Percentiles rank a stretch among this genome's conserved stretches.
These are phyloP conservation scores for Diglossa cyanea DNA, from an alignment of 2,797 vertebrate species.

Conservation along the genomic window DNA sequence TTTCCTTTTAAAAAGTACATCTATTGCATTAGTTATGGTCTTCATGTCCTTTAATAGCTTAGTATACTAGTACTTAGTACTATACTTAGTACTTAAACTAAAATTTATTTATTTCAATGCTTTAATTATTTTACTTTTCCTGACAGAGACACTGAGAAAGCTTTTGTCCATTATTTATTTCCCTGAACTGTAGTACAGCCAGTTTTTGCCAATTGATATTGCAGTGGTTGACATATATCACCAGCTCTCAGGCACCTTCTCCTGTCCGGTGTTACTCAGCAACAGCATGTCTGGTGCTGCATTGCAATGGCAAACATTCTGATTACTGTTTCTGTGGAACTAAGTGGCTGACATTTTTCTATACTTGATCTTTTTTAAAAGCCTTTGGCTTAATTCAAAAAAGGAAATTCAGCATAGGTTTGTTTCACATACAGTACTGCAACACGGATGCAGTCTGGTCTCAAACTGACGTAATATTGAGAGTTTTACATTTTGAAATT, in stretches of 20 bases:
- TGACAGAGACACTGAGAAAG: background rate
- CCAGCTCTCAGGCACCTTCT: background rate
- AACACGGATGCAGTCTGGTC: background rate
- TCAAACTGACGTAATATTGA: fast-evolving
- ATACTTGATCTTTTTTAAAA: background rate
- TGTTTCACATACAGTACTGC: background rate
- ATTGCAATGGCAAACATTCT: background rate
- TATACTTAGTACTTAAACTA: background rate
- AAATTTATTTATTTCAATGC: background rate
- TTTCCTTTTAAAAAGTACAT: background rate
- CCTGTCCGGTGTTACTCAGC: background rate
- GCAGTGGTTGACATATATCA: background rate
- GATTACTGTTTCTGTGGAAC: background rate
- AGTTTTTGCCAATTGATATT: background rate
- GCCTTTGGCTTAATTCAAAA: background rate
- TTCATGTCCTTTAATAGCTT: background rate
- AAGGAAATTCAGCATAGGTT: background rate
- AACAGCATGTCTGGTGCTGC: background rate
- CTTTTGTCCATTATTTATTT: background rate
- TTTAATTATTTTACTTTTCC: background rate
- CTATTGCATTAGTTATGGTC: background rate
- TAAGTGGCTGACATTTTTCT: background rate
- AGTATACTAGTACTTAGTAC: background rate
- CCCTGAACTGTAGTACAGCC: background rate
- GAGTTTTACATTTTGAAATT: background rate